Conservation (phyloP, 2,888 invertebrate genomes). For the Incurvaria masculella region DNA sequence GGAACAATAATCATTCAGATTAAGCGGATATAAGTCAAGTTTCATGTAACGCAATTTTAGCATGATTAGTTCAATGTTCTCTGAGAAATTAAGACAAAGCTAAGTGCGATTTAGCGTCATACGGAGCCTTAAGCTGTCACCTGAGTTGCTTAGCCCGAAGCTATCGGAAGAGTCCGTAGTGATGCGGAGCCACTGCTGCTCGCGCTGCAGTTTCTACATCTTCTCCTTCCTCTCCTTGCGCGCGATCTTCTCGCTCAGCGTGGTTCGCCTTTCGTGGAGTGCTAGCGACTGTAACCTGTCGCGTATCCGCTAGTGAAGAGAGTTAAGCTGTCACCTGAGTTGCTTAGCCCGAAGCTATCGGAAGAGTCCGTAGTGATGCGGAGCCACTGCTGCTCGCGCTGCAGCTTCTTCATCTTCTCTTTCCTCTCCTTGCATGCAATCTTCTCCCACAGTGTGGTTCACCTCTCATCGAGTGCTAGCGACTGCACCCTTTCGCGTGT, state of each 20-base stretch:
- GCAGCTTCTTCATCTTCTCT: conserved; percentile 68
- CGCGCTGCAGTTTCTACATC: conserved; percentile 59
- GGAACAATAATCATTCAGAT: too few species aligned
- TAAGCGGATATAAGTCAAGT: too few species aligned
- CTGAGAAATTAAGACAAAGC: too few species aligned
- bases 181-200: conserved; percentile 25
- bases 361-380: conserved; percentile 19
- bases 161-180: conserved; percentile 14
- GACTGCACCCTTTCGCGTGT: conserved; percentile 63
- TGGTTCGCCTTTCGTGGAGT: conserved; percentile 65
- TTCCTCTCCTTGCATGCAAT: conserved; percentile 69
- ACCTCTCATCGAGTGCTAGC: conserved; percentile 64
- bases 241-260: conserved; percentile 69
- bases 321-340: conserved; percentile 18
- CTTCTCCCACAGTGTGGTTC: conserved; percentile 68
- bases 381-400: conserved; percentile 34
- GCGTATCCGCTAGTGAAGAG: too few species aligned
- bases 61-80: too few species aligned
- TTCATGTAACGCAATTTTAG: too few species aligned
- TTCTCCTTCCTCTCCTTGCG: conserved; percentile 66
- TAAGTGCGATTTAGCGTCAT: too few species aligned
- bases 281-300: conserved; percentile 60
- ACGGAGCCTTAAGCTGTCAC: too few species aligned
- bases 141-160: conserved; percentile 16
- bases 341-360: conserved; percentile 15